phyloP scores from a whole-genome alignment of 1,140 invertebrate genomes.

The Bradysia coprophila region DNA sequence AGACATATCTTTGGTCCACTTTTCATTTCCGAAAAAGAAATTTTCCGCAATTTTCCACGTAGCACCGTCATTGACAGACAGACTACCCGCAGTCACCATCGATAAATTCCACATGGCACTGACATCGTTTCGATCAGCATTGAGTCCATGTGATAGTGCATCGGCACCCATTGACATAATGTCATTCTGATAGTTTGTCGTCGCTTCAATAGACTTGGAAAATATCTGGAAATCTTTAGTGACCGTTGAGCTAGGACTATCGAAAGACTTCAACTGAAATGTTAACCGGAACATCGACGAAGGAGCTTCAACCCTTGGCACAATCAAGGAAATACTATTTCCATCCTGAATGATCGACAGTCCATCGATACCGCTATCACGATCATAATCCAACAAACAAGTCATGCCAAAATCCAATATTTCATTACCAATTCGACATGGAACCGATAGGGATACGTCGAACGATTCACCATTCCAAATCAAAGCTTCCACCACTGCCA shows the following conservation, averaged over 20 bases:
- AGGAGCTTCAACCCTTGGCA: conserved; percentile 14
- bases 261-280: no score
- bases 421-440: conserved; percentile 19
- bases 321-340: conserved; percentile 15
- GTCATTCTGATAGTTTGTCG: not conserved
- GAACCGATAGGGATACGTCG: conserved; percentile 23
- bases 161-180: not conserved
- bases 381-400: conserved; percentile 23
- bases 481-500: conserved; percentile 25
- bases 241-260: no score
- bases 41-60: conserved; percentile 6
- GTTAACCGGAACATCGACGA: conserved; percentile 18
- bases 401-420: conserved; percentile 11
- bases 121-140: not conserved
- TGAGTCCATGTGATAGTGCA: not conserved
- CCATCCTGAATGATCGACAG: conserved; percentile 12
- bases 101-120: conserved; percentile 2
- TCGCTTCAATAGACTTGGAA: no score
- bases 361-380: conserved; percentile 15
- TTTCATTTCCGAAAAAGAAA: no score
- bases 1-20: no score
- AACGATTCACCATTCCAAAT: conserved; percentile 28
- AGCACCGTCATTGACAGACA: not conserved
- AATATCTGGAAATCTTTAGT: no score
- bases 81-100: conserved; percentile 8